These are phyloP conservation scores for Harpagus bidentatus DNA, from an alignment of 2,113 vertebrate species.

Conservation along the genomic window DNA sequence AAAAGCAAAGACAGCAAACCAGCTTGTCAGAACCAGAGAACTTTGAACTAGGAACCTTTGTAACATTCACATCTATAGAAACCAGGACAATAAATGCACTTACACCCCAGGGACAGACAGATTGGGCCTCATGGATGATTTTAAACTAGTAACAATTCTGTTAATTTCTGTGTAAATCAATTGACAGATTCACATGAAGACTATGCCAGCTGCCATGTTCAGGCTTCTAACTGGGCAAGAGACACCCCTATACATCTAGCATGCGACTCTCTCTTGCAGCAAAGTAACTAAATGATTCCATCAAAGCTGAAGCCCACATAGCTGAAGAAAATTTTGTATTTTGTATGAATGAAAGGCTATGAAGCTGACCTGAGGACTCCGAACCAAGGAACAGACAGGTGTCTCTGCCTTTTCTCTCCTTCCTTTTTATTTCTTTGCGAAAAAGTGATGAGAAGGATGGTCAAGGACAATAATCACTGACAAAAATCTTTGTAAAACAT, in stretches of 20 bases:
- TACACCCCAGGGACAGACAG: not conserved
- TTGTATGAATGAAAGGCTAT: conserved; percentile 46
- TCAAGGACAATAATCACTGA: conserved; percentile 53
- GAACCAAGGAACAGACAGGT: conserved; percentile 35
- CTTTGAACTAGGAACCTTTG: not conserved
- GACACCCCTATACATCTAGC: conserved; percentile 95
- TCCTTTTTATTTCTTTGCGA: conserved; percentile 53
- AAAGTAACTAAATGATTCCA: not conserved
- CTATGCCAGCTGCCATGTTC: conserved; percentile 99
- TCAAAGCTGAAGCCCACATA: not conserved
- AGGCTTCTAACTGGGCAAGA: conserved; percentile 98
- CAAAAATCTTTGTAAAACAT: conserved; percentile 47
- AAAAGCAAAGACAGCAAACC: not conserved
- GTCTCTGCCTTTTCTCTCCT: conserved; percentile 53
- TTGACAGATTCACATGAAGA: conserved; percentile 98
- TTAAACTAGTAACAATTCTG: not conserved
- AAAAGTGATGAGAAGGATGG: conserved; percentile 47
- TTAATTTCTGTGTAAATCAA: not conserved
- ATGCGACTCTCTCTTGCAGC: not conserved
- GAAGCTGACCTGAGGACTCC: conserved; percentile 36
- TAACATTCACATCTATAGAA: not conserved
- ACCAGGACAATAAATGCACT: not conserved
- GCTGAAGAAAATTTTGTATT: conserved; percentile 52
- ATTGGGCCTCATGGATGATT: not conserved
- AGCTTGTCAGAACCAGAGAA: not conserved